These are phyloP conservation scores for Zoanthus sociatus DNA, from an alignment of 92 coral and sea anemone genomes.

Conservation along the genomic window DNA sequence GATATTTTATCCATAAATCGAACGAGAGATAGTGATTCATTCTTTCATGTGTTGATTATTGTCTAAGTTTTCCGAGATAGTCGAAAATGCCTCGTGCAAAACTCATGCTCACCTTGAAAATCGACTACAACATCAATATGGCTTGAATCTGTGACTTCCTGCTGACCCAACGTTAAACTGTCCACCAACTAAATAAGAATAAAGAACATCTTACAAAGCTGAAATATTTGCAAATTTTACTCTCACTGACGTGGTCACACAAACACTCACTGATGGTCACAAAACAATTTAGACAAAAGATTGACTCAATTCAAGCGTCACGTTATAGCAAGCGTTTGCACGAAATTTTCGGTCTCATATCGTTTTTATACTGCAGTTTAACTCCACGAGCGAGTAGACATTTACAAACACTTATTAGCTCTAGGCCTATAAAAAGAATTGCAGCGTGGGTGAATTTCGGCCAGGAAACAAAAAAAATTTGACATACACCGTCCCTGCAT, in stretches of 20 bases:
- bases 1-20: neutral
- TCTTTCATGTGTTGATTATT: constrained; percentile 30
- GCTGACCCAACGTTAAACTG: constrained; percentile 92
- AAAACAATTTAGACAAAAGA: neutral
- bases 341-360: constrained; percentile 14
- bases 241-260: constrained; percentile 48
- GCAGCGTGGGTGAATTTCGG: constrained; percentile 29
- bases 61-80: neutral
- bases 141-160: constrained; percentile 77
- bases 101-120: constrained; percentile 82
- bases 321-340: constrained; percentile 43
- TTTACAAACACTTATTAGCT: constrained; percentile 13
- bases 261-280: neutral
- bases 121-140: constrained; percentile 92
- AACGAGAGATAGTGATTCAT: neutral
- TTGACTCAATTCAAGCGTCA: neutral
- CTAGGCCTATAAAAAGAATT: neutral
- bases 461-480: constrained; percentile 22
- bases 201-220: constrained; percentile 27
- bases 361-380: neutral
- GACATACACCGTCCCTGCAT: constrained; percentile 26
- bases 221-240: constrained; percentile 4
- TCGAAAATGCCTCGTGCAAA: constrained; percentile 37
- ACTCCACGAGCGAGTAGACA: constrained; percentile 3
- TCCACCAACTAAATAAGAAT: constrained; percentile 80